These are phyloP conservation scores for Fulmarus glacialis DNA, from an alignment of 2,113 vertebrate species.

Conservation along the genomic window DNA sequence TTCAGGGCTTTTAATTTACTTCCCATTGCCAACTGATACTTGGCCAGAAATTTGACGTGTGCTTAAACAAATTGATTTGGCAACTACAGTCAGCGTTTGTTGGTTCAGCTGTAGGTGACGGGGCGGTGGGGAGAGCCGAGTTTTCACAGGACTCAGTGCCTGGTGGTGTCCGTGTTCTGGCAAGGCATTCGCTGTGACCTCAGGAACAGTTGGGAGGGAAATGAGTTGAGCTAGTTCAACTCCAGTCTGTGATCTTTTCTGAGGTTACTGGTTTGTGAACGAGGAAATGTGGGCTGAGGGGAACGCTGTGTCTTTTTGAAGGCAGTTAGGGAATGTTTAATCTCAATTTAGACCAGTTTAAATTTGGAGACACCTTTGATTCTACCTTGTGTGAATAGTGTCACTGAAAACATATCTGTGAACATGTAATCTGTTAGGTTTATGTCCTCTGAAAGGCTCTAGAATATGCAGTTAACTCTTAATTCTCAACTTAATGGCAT, in stretches of 20 bases:
- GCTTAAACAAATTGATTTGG: background rate
- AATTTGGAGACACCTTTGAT: background rate
- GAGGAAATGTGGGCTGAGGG: background rate
- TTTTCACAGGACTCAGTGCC: background rate
- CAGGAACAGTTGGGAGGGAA: background rate
- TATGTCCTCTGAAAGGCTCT: background rate
- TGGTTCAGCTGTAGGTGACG: background rate
- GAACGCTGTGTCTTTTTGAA: background rate
- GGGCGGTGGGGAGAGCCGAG: background rate
- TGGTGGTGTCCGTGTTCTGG: background rate
- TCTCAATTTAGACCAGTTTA: accelerated
- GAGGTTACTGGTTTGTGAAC: background rate
- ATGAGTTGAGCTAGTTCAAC: background rate
- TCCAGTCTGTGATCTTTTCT: background rate
- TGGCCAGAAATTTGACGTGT: background rate
- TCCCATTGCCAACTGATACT: background rate
- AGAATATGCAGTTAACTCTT: background rate
- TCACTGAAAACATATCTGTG: background rate
- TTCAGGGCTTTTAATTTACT: background rate
- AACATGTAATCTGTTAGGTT: accelerated
- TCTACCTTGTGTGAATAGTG: background rate
- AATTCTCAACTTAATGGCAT: background rate
- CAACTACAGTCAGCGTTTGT: background rate
- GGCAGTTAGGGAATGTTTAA: accelerated
- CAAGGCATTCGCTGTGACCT: background rate